Percentiles rank a stretch among this genome's conserved stretches.
phyloP scores from a whole-genome alignment of 2,888 invertebrate genomes.

The Pyrrhia umbra region DNA sequence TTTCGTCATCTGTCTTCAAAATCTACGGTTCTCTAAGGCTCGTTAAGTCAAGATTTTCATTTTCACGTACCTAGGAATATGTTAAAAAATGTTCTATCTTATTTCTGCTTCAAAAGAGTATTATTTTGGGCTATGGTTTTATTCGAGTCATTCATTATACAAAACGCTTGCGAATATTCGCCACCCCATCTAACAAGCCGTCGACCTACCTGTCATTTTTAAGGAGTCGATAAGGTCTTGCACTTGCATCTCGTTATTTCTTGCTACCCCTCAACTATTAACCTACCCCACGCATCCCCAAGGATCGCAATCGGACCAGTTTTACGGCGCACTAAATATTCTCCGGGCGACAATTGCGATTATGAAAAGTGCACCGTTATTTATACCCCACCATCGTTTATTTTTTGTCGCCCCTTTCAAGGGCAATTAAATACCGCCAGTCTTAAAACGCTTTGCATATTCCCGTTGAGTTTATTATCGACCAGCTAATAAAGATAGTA shows the following conservation, averaged over 20 bases:
- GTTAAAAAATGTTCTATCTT: too few relatives aligned
- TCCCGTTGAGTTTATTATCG: conserved; percentile 80
- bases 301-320: conserved; percentile 79
- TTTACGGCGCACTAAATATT: conserved; percentile 90
- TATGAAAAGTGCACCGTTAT: conserved; percentile 91
- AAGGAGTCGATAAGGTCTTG: conserved; percentile 54
- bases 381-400: conserved; percentile 86
- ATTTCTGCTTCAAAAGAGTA: neutral
- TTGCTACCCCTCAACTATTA: conserved; percentile 78
- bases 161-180: neutral
- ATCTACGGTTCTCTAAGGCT: neutral
- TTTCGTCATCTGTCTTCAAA: neutral
- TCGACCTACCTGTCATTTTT: conserved; percentile 55
- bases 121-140: neutral
- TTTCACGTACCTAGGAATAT: too few relatives aligned
- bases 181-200: conserved; percentile 39
- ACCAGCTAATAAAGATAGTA: conserved; percentile 84
- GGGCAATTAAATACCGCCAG: conserved; percentile 90
- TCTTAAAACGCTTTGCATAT: conserved; percentile 89
- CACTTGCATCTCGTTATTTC: conserved; percentile 68
- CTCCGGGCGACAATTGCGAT: conserved; percentile 90
- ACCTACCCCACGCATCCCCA: conserved; percentile 70
- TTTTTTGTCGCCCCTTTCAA: conserved; percentile 90
- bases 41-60: neutral
- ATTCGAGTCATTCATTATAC: neutral